Percentiles rank a stretch among this genome's conserved stretches.
Conservation (phyloP, 2,888 invertebrate genomes). For the Pedicia rivosa region DNA sequence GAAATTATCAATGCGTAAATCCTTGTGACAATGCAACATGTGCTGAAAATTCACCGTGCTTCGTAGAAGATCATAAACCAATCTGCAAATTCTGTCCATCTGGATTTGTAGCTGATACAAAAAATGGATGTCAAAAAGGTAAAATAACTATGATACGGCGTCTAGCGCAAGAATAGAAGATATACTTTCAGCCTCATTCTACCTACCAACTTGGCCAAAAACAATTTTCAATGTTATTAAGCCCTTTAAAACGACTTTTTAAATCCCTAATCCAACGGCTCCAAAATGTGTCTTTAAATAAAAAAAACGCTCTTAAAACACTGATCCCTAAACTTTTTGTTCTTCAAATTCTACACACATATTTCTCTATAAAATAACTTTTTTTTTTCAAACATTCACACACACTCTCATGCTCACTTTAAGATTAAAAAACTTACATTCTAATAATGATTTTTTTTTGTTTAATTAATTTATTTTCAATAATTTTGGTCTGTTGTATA, state of each 20-base stretch:
- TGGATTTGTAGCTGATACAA: conserved; percentile 82
- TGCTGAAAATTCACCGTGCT: conserved; percentile 73
- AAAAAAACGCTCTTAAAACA: background rate
- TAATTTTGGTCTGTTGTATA: background rate
- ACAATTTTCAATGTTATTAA: conserved; percentile 3
- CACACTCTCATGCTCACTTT: conserved; percentile 33
- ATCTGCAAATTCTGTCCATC: conserved; percentile 92
- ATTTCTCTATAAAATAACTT: conserved; percentile 1
- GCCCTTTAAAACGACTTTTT: no score
- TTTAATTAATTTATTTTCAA: background rate
- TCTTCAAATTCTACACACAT: conserved; percentile 7
- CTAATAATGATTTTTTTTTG: background rate
- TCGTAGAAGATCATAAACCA: conserved; percentile 87
- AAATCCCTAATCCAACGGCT: no score
- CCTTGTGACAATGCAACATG: conserved; percentile 77
- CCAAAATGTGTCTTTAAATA: no score
- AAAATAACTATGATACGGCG: conserved; percentile 32
- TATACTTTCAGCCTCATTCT: conserved; percentile 6
- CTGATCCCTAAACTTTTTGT: no score
- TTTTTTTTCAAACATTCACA: conserved; percentile 26
- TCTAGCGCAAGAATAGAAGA: conserved; percentile 8
- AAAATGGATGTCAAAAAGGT: conserved; percentile 94
- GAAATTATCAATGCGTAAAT: conserved; percentile 79
- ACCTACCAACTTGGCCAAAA: conserved; percentile 3
- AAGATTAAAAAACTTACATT: background rate